These are phyloP conservation scores for Stenurella melanura DNA, from an alignment of 2,888 invertebrate genomes.

Conservation along the genomic window DNA sequence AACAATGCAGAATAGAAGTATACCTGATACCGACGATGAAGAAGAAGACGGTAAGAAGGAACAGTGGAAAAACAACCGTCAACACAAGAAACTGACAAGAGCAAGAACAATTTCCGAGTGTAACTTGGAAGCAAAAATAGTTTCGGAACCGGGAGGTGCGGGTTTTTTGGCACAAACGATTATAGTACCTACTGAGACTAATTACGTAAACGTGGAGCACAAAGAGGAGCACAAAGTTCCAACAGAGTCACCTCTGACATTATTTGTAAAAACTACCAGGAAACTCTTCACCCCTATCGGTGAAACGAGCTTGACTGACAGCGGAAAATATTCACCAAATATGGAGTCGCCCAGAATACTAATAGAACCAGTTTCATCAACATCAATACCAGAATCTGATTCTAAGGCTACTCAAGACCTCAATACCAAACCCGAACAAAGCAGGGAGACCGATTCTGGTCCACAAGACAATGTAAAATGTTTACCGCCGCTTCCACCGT, in stretches of 20 bases:
- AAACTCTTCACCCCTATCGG: conserved; percentile 83
- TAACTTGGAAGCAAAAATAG: conserved; percentile 37
- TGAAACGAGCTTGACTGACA: conserved; percentile 57
- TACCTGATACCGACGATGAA: conserved; percentile 66
- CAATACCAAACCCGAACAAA: background rate
- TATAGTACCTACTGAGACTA: conserved; percentile 64
- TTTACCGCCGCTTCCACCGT: conserved; percentile 77
- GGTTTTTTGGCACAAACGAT: conserved; percentile 58
- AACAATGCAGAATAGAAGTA: conserved; percentile 60
- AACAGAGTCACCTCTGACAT: conserved; percentile 74
- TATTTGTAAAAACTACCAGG: conserved; percentile 87
- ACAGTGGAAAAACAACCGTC: conserved; percentile 48
- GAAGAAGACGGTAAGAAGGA: conserved; percentile 52
- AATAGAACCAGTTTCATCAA: background rate
- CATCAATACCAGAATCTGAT: conserved; percentile 38
- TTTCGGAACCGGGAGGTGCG: conserved; percentile 21
- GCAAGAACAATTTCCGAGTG: conserved; percentile 61
- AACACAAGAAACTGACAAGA: conserved; percentile 61
- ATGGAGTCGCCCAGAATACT: conserved; percentile 26
- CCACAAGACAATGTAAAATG: conserved; percentile 29
- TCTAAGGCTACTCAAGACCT: conserved; percentile 4
- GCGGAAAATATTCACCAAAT: conserved; percentile 29
- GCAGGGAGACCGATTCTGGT: conserved; percentile 24
- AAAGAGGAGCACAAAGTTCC: conserved; percentile 39
- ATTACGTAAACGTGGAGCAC: conserved; percentile 54